Evolutionary conservation across 2,113 vertebrate species (phyloP), one percentile per base, ranked within the genome.

Genomic region (Australoheros scitulus): DNA sequence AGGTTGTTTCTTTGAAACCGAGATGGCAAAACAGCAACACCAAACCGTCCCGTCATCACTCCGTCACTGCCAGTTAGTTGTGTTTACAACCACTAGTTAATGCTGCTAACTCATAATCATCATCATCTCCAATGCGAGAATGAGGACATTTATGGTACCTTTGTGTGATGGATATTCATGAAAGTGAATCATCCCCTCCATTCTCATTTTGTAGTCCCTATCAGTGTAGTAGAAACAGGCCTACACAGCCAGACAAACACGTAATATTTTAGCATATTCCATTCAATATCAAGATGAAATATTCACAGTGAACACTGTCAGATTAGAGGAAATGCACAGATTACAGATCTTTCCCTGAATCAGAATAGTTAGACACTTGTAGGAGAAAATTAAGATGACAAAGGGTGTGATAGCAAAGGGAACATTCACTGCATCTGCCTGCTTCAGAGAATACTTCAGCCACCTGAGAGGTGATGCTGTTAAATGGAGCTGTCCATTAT

Each of bases 121-220:
- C 29, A 74, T 65, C 0, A 70, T 70, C 38, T 41, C 1, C 60
- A 50, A 77, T 36, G 50, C 36, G 87, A 85, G 60, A 83, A 89
- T n/a, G 17, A 83, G 75, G 60, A 61, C 61, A 63, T 79, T 81
- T 36, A 43, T 34, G 34, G 0, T 41, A 14, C 78, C 32, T 86
- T 81, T 41, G 78, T 80, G 77, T 92, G 76, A 81, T 83, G 79
- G 81, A 90, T 81, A 76, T 85, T 86, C 72, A 84, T 86, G 76
- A 89, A 70, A 84, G 65, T 95, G 94, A 95, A 90, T 95, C 94
- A 95, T 64, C 79, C 11, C 52, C 89, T 88, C 92, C 84, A 52
- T 87, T 90, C 85, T 88, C 87, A 38, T 58, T 77, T 88, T 85
- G 79, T 64, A 78, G 80, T n/a, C n/a, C n/a, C n/a, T n/a, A n/a